Percentiles rank a stretch among this genome's conserved stretches.
Evolutionary conservation across 2,797 vertebrate species (phyloP).

Genomic region (Lemur catta): DNA sequence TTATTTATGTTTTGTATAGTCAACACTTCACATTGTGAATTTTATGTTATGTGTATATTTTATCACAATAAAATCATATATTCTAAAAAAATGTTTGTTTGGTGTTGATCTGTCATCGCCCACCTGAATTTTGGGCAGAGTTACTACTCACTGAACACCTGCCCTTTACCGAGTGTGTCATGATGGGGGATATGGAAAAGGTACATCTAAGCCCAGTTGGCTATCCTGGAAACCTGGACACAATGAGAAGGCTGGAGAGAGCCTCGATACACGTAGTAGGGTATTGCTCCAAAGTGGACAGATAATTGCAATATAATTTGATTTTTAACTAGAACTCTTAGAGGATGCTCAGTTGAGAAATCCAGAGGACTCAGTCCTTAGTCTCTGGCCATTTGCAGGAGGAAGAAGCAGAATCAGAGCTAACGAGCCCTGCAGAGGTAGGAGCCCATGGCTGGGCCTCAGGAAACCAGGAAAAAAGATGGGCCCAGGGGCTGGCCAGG

Average conservation of each 20-base stretch:
- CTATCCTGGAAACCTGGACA: background rate
- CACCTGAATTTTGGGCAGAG: background rate
- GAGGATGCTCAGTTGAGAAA: background rate
- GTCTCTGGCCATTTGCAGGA: background rate
- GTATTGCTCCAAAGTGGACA: background rate
- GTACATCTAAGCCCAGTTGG: no score
- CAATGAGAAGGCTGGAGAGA: background rate
- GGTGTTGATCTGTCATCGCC: background rate
- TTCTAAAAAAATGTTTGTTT: background rate
- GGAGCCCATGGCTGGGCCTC: background rate
- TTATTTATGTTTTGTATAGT: background rate
- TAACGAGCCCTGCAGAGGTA: background rate
- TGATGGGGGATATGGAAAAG: no score
- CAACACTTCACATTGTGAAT: background rate
- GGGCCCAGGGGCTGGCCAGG: background rate
- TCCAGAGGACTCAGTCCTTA: background rate
- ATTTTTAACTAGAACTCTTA: background rate
- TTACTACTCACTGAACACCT: no score
- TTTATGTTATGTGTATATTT: background rate
- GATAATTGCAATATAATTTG: background rate
- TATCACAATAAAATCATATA: background rate
- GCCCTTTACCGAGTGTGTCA: background rate
- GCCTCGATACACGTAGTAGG: fast-evolving
- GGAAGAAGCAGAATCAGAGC: background rate
- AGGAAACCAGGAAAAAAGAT: background rate